Evolutionary conservation across 2,888 invertebrate species (phyloP), one percentile per base, ranked within the genome.

Genomic region (Orthonychiurus folsomi): DNA sequence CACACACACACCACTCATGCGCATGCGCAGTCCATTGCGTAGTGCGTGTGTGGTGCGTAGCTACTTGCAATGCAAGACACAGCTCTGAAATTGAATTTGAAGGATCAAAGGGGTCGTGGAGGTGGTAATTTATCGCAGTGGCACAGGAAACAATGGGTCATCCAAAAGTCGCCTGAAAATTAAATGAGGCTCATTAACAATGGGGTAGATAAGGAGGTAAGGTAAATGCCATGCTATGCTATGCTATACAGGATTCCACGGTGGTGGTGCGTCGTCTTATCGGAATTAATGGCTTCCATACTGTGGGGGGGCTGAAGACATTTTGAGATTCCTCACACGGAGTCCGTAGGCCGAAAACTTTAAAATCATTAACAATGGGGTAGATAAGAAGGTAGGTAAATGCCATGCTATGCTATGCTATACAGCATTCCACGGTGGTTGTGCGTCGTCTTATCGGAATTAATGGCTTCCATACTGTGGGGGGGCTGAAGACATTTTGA

Each of bases 151-250:
- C 37, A 37, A 37, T 37, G 37, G 37, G 37, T 37, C 37, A 37
- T 37, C 37, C 15, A 9, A n/a, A 15, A 37, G 37, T 9, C 5
- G 37, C 15, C 37, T 37, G 37, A 15, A 37, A 37, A 37, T 37
- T 37, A 37, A 37, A 37, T 37, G 37, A 37, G 37, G 37, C 37
- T 37, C 37, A 37, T 37, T 37, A 37, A 37, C 37, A 37, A 37
- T 37, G 37, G 15, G 37, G 37, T 9, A 37, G 37, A 37, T 37
- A 37, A 37, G 37, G 37, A n/a, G n/a, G 37, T 9, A 37, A 37
- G 37, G 37, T 15, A 9, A n/a, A n/a, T n/a, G n/a, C n/a, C n/a
- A n/a, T n/a, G n/a, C n/a, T n/a, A n/a, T n/a, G n/a, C n/a, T n/a
- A n/a, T n/a, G n/a, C n/a, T n/a, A n/a, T n/a, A n/a, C n/a, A n/a